Conservation (phyloP, 2,113 vertebrate genomes). For the Aegypius monachus region DNA sequence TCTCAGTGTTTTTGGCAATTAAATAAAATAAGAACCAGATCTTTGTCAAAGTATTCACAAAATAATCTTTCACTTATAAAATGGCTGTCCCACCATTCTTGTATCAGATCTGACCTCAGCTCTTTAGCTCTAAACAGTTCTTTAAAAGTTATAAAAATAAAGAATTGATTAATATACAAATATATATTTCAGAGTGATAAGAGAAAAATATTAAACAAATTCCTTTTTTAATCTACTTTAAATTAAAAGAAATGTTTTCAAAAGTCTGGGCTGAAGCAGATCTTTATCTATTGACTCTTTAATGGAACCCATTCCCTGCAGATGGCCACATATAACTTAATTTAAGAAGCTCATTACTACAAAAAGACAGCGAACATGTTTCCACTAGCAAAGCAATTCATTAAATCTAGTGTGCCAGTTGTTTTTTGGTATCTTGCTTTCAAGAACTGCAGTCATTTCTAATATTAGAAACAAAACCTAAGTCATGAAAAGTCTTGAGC, state of each 20-base stretch:
- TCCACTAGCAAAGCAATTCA: slow-evolving; percentile 47
- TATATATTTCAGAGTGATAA: slow-evolving; percentile 52
- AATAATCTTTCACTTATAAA: slow-evolving; percentile 5
- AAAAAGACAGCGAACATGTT: slow-evolving; percentile 44
- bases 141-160: slow-evolving; percentile 55
- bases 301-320: slow-evolving; percentile 55
- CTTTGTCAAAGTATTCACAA: slow-evolving; percentile 42
- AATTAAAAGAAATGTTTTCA: slow-evolving; percentile 64
- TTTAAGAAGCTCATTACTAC: slow-evolving; percentile 49
- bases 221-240: slow-evolving; percentile 58
- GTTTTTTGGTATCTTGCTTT: slow-evolving; percentile 25
- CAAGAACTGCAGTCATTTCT: slow-evolving; percentile 52
- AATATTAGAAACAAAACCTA: slow-evolving; percentile 50
- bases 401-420: slow-evolving; percentile 50
- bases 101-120: slow-evolving; percentile 47
- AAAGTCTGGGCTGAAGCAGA: slow-evolving; percentile 35
- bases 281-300: slow-evolving; percentile 45
- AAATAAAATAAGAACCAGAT: slow-evolving; percentile 29
- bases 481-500: slow-evolving; percentile 21
- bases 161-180: slow-evolving; percentile 64
- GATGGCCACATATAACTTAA: slow-evolving; percentile 16
- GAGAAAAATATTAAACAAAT: slow-evolving; percentile 54
- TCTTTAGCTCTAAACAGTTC: slow-evolving; percentile 48
- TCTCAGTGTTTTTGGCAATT: slow-evolving; percentile 23
- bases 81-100: slow-evolving; percentile 2